phyloP scores from a whole-genome alignment of 2,113 vertebrate species.

The Thunnus maccoyii region DNA sequence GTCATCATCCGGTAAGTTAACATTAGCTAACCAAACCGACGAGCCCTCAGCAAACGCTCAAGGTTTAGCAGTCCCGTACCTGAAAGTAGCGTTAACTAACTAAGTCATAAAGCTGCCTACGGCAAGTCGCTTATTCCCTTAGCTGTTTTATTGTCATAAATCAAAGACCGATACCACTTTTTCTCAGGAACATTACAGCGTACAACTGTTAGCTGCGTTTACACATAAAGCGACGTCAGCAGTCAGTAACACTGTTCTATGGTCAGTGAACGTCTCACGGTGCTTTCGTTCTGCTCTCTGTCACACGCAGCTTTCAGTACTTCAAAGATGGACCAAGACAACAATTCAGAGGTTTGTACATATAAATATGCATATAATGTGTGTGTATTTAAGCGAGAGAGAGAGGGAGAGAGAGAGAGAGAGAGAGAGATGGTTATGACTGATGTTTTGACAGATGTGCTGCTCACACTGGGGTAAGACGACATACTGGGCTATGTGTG shows the following conservation, averaged over 20 bases:
- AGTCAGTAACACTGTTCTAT: background rate
- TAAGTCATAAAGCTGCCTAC: background rate
- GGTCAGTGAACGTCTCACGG: slow-evolving; percentile 47
- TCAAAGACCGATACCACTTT: background rate
- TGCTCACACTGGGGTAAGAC: background rate
- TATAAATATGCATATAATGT: background rate
- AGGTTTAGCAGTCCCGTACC: background rate
- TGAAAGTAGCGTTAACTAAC: slow-evolving; percentile 37
- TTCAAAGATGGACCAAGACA: slow-evolving; percentile 82
- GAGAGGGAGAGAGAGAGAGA: background rate
- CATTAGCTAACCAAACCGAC: slow-evolving; percentile 32
- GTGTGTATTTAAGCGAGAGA: background rate
- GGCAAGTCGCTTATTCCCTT: background rate
- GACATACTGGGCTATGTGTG: background rate
- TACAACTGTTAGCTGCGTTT: slow-evolving; percentile 8
- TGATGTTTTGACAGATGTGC: slow-evolving; percentile 6
- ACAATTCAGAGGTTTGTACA: slow-evolving; percentile 80
- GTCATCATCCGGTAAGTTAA: slow-evolving; percentile 1
- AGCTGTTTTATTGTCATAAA: background rate
- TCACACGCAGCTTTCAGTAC: slow-evolving; percentile 38
- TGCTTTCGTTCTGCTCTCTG: slow-evolving; percentile 32
- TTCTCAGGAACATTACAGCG: too few relatives aligned
- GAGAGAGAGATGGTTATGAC: background rate
- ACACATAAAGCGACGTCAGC: slow-evolving; percentile 69
- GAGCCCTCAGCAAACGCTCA: slow-evolving; percentile 1